Evolutionary conservation across 2,113 vertebrate genomes (phyloP).

Genomic region (Pedetes capensis): DNA sequence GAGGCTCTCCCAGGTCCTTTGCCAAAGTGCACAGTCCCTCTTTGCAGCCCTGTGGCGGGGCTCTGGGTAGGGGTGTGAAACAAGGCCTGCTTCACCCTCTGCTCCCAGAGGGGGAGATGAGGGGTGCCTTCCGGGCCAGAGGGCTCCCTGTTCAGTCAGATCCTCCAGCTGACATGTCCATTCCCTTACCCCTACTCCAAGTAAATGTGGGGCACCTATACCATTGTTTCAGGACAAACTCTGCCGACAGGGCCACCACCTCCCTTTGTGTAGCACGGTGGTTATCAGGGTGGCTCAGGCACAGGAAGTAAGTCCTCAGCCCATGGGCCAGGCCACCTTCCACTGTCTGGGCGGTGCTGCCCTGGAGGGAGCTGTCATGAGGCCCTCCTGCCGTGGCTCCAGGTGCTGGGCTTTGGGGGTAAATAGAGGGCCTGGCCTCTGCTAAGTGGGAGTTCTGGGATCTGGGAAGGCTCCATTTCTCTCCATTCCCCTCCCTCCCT

Average conservation of each 20-base stretch:
- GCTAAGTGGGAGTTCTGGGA: not conserved
- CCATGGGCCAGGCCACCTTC: not conserved
- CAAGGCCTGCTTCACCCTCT: not conserved
- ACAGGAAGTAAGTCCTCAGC: not conserved
- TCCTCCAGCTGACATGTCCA: not conserved
- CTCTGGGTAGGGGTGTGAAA: rapidly evolving
- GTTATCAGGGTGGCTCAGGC: not conserved
- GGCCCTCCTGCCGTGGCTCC: not conserved
- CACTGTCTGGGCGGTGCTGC: too few relatives aligned
- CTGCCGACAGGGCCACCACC: not conserved
- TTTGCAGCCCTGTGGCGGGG: not conserved
- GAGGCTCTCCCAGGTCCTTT: not conserved
- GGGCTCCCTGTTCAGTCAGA: not conserved
- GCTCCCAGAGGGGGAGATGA: not conserved
- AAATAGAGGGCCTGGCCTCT: not conserved
- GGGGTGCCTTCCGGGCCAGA: not conserved
- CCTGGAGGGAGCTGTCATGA: not conserved
- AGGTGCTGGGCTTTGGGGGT: not conserved
- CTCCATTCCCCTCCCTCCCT: not conserved
- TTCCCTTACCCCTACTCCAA: not conserved
- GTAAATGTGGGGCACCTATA: not conserved
- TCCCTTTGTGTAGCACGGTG: not conserved
- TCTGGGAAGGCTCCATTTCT: not conserved
- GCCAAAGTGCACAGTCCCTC: not conserved
- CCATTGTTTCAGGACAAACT: not conserved